phyloP scores from a whole-genome alignment of 2,888 invertebrate genomes.

The Lasius platythorax region DNA sequence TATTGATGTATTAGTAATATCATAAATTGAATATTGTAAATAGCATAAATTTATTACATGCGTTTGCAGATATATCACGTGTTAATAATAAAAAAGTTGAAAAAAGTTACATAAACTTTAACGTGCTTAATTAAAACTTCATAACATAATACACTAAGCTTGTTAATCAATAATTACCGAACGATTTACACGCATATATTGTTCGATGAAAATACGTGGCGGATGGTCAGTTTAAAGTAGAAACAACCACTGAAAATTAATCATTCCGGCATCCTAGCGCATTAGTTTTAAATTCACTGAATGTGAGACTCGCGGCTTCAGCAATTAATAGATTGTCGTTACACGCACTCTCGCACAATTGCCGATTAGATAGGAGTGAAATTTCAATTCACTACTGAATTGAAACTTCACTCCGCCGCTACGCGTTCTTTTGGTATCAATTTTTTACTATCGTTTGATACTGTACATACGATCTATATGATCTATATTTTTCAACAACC shows the following conservation, averaged over 20 bases:
- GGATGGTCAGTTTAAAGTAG: constrained; percentile 17
- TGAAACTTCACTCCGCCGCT: not conserved
- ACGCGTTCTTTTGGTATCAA: not conserved
- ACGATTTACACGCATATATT: not conserved
- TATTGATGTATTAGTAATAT: not conserved
- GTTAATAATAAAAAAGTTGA: not conserved
- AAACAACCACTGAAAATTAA: constrained; percentile 54
- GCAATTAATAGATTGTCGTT: constrained; percentile 64
- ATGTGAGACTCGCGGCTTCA: constrained; percentile 60
- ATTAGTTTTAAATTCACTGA: constrained; percentile 69
- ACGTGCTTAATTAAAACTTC: not conserved
- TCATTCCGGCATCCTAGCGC: constrained; percentile 42
- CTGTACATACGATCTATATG: not conserved
- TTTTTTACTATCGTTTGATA: not conserved
- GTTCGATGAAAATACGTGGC: constrained; percentile 20
- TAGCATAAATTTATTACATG: not conserved
- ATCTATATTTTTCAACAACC: not conserved
- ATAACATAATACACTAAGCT: not conserved
- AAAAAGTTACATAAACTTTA: not conserved
- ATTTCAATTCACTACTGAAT: constrained; percentile 58
- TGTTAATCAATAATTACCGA: constrained; percentile 6
- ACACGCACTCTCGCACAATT: constrained; percentile 60
- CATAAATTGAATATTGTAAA: not conserved
- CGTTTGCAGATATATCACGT: not conserved
- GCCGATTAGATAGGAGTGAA: constrained; percentile 27